Conservation (phyloP, 2,888 invertebrate species). For the Cheilosia variabilis region DNA sequence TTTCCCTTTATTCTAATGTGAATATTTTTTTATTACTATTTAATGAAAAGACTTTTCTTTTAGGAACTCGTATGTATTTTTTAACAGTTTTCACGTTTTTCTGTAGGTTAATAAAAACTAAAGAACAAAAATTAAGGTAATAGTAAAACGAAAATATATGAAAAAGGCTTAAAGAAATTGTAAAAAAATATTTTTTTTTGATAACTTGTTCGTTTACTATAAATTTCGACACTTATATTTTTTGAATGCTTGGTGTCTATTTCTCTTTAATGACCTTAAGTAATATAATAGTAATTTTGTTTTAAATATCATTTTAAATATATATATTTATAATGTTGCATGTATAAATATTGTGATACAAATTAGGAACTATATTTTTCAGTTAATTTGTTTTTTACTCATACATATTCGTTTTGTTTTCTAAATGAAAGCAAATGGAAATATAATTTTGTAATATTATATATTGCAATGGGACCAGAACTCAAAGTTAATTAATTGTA, state of each 20-base stretch:
- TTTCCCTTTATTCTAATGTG: conserved; percentile 43
- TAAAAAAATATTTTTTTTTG: conserved; percentile 42
- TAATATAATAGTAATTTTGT: conserved; percentile 48
- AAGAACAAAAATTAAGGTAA: conserved; percentile 8
- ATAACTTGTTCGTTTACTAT: conserved; percentile 31
- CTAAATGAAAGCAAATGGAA: conserved; percentile 40
- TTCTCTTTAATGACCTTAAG: conserved; percentile 61
- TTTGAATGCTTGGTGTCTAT: conserved; percentile 58
- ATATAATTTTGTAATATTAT: conserved; percentile 26
- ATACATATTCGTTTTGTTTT: conserved; percentile 37
- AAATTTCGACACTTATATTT: conserved; percentile 54
- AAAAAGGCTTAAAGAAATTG: conserved; percentile 23
- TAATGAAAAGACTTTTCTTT: conserved; percentile 54
- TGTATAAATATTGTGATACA: conserved; percentile 71
- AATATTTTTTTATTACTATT: conserved; percentile 18
- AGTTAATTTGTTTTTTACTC: conserved; percentile 49
- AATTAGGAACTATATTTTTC: conserved; percentile 74
- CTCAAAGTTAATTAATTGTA: conserved; percentile 29
- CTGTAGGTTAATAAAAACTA: too few species aligned
- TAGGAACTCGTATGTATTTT: conserved; percentile 66
- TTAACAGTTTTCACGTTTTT: conserved; percentile 27
- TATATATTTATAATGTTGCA: conserved; percentile 58
- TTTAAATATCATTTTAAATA: conserved; percentile 60
- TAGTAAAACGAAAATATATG: conserved; percentile 5
- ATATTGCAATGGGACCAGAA: conserved; percentile 44